phyloP scores from a whole-genome alignment of 2,888 invertebrate species.

The Sericinus montela region DNA sequence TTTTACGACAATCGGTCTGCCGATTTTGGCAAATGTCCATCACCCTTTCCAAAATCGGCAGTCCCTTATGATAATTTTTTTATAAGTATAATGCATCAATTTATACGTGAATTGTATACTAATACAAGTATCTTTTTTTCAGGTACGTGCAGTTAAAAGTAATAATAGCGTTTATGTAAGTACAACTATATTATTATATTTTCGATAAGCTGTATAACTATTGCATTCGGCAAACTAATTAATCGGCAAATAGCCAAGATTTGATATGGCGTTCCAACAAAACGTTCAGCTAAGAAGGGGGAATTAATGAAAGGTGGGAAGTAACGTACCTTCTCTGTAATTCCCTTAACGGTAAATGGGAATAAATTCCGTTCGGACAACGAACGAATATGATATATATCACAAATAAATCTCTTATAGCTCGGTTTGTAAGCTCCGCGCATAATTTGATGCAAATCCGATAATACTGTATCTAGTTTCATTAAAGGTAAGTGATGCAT shows the following conservation, averaged over 20 bases:
- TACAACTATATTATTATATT: too few species aligned
- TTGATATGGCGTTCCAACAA: neutral
- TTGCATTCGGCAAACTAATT: too few species aligned
- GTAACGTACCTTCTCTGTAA: conserved; percentile 11
- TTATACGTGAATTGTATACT: too few species aligned
- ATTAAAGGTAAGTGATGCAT: neutral
- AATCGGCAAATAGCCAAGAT: neutral
- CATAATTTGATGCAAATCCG: conserved; percentile 15
- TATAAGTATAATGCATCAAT: too few species aligned
- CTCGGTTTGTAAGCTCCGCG: neutral
- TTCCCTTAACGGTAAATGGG: conserved; percentile 13
- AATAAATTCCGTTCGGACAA: conserved; percentile 17
- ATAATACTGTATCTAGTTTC: neutral
- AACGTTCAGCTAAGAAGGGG: conserved; percentile 1
- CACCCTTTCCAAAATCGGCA: too few species aligned
- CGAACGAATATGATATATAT: conserved; percentile 16
- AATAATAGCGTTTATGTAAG: too few species aligned
- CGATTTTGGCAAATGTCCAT: too few species aligned
- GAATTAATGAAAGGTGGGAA: conserved; percentile 15
- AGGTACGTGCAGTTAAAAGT: too few species aligned
- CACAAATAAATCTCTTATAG: conserved; percentile 13
- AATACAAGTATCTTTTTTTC: too few species aligned
- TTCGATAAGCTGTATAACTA: too few species aligned
- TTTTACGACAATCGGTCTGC: too few species aligned
- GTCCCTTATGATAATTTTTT: too few species aligned